These are phyloP conservation scores for Bagarius yarrelli DNA, from an alignment of 2,113 vertebrate species.

Conservation along the genomic window DNA sequence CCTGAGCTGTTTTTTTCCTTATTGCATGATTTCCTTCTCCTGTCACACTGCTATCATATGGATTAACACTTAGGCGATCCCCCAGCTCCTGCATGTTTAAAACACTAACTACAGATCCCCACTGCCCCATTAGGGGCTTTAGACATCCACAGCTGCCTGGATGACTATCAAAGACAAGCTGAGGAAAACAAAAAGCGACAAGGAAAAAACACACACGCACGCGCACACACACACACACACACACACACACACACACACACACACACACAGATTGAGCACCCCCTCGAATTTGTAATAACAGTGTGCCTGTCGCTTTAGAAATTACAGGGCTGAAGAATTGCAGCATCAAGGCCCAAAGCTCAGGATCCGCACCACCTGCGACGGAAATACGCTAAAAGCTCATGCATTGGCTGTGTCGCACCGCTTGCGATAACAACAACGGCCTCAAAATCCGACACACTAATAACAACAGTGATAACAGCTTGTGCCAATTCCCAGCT, in stretches of 20 bases:
- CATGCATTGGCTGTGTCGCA: slow-evolving; percentile 58
- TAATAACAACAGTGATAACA: slow-evolving; percentile 64
- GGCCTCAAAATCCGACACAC: slow-evolving; percentile 57
- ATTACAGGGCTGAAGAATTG: slow-evolving; percentile 69
- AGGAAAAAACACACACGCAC: slow-evolving; percentile 59
- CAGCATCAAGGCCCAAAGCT: slow-evolving; percentile 54
- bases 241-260: slow-evolving; percentile 56
- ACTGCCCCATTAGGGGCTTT: slow-evolving; percentile 22
- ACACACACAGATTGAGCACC: slow-evolving; percentile 63
- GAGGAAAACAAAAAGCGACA: slow-evolving; percentile 34
- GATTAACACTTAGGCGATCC: slow-evolving; percentile 27
- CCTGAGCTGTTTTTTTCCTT: too few species aligned
- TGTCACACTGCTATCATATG: slow-evolving; percentile 9
- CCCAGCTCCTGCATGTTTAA: not conserved
- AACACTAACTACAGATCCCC: slow-evolving; percentile 12
- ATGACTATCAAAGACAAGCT: slow-evolving; percentile 49
- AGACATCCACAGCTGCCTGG: slow-evolving; percentile 63
- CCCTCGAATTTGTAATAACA: slow-evolving; percentile 71
- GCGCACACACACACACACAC: not conserved
- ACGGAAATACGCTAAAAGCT: slow-evolving; percentile 66
- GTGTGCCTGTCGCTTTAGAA: slow-evolving; percentile 62
- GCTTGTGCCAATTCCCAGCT: slow-evolving; percentile 41
- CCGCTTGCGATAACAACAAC: slow-evolving; percentile 60
- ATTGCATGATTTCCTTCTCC: too few species aligned
- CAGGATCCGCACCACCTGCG: slow-evolving; percentile 37